Percentiles rank a stretch among this genome's conserved stretches.
Evolutionary conservation across 2,888 invertebrate genomes (phyloP).

Genomic region (Glaucopsyche alexis): DNA sequence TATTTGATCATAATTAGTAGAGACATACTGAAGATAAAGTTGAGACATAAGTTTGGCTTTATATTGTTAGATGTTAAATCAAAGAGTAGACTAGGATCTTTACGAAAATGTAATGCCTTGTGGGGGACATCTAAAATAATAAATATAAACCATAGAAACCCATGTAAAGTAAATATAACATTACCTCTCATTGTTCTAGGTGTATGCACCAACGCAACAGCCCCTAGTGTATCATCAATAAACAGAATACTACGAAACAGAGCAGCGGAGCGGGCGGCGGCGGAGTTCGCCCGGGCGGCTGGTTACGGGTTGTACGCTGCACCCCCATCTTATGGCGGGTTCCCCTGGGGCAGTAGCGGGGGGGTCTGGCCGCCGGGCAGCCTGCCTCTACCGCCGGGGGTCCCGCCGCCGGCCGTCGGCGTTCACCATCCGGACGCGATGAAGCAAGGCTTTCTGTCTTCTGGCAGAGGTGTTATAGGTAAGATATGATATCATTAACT

Average conservation of each 20-base stretch:
- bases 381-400: conserved; percentile 74
- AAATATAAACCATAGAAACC: background rate
- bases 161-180: background rate
- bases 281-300: conserved; percentile 95
- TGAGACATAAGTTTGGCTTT: too few species aligned
- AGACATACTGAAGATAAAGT: too few species aligned
- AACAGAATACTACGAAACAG: conserved; percentile 97
- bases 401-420: conserved; percentile 65
- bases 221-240: conserved; percentile 98
- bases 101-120: too few species aligned
- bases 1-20: too few species aligned
- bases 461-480: conserved; percentile 68
- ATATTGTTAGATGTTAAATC: too few species aligned
- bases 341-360: conserved; percentile 75
- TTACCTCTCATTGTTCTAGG: conserved; percentile 77
- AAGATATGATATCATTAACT: conserved; percentile 31
- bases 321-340: conserved; percentile 84
- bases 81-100: too few species aligned
- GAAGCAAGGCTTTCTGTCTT: conserved; percentile 73
- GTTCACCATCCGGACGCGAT: conserved; percentile 67
- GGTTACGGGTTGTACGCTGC: conserved; percentile 92
- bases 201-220: conserved; percentile 96
- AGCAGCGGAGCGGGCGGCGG: conserved; percentile 97
- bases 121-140: background rate
- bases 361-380: conserved; percentile 81